Base-by-base conservation (phyloP, 2,113 vertebrate species). In the Nansenia antarctica region DNA sequence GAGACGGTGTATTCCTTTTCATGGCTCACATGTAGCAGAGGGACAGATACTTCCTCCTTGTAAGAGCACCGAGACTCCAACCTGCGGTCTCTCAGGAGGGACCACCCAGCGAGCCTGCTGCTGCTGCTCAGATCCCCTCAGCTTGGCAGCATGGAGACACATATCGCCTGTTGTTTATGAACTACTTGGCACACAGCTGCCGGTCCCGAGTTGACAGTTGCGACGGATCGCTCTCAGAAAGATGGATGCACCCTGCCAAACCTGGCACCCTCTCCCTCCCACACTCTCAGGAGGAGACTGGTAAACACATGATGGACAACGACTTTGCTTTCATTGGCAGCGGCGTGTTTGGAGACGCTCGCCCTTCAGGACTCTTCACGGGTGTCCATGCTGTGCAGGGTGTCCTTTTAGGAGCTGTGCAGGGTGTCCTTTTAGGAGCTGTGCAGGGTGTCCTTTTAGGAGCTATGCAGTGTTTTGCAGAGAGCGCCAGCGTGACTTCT, bases 151-250 rank as follows among this genome's bases (percentile, higher is more conserved):
- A 69, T 67, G 34, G 72, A 77, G 78, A 81, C 71, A 8, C 62
- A 79, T 79, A 62, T 67, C 7, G 39, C 29, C 61, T 57, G 30
- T 65, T 65, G 52, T 58, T 82, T 85, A 82, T 85, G 76, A 79
- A 75, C 53, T 47, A 61, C 76, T 63, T 60, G 22, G 58, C 54
- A 39, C 11, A n/a, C 62, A 70, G 63, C 58, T 62, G 61, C 58
- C 53, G 58, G 37, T 37, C 30, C 66, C 31, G 67, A 78, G 31
- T 74, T 71, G 76, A 71, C 75, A 69, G n/a, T 63, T n/a, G 49
- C 49, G 61, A 69, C 42, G 31, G 65, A 80, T 80, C 62, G 59
- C 65, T 67, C 67, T 47, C 69, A 55, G 60, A 80, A 53, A 76
- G 81, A 78, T 80, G 15, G 72, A 74, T 67, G 55, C 69, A 39